Conservation (phyloP, 2,113 vertebrate species). For the Nesoenas mayeri region DNA sequence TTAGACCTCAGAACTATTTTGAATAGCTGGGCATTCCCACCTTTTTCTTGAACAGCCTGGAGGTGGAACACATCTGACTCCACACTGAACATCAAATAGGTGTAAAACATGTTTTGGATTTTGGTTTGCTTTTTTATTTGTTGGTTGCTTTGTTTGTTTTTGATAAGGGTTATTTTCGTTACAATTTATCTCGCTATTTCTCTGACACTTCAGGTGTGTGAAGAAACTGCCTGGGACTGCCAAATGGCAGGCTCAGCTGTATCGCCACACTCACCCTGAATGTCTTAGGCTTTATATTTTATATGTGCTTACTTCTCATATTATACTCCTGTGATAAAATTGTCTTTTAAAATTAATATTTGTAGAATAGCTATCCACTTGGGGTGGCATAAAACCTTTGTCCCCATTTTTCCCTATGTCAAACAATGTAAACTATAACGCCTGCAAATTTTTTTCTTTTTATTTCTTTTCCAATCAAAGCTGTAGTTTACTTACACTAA, state of each 20-base stretch:
- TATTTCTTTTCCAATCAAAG: background rate
- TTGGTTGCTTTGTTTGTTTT: background rate
- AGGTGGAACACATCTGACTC: background rate
- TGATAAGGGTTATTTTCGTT: background rate
- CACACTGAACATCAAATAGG: background rate
- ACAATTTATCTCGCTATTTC: background rate
- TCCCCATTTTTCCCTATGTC: background rate
- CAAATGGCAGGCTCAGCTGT: background rate
- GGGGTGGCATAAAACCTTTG: background rate
- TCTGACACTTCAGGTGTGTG: background rate
- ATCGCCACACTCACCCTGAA: background rate
- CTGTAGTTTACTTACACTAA: background rate
- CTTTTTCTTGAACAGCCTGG: background rate
- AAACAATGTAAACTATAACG: background rate
- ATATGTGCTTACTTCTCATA: background rate
- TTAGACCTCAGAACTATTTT: background rate
- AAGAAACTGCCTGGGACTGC: background rate
- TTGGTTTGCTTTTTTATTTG: background rate
- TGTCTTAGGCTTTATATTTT: background rate
- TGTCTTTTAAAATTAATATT: background rate
- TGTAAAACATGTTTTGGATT: background rate
- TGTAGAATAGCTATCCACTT: background rate
- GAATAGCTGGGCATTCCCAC: background rate
- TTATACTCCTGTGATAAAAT: background rate
- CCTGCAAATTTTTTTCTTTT: background rate